Evolutionary conservation across 2,888 invertebrate genomes (phyloP), one percentile per base, ranked within the genome.

Genomic region (Aleiodes testaceus): DNA sequence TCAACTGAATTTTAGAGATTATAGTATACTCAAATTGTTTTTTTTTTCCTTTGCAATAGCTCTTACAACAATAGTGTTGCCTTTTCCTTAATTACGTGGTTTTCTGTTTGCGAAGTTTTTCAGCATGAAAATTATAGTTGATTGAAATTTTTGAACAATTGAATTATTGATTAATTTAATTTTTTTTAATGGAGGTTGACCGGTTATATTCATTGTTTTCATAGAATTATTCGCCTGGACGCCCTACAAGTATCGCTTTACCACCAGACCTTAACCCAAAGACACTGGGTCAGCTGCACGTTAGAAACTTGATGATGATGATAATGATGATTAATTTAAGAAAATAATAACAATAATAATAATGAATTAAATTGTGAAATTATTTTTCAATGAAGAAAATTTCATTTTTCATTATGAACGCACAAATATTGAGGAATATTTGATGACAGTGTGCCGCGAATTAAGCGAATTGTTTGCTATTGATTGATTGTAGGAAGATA

Each of bases 191-290:
- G 3, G 36, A 36, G 0, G 9, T 44, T 44, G 44, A 45, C 22
- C n/a, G 14, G 7, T 22, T 63, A 42, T 70, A 67, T 82, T 74
- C 84, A 76, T 83, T 84, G 77, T 85, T 82, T 81, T 69, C 79
- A 77, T 84, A 87, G 87, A 87, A 81, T 81, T 87, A 74, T 85
- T 87, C 80, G 82, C 82, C 82, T 87, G 87, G 87, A 79, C 86
- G 61, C 82, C 86, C 70, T 86, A 86, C 81, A 85, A 85, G 78
- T 85, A 86, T 84, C 87, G 87, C 79, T 87, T 87, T 81, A 80
- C 87, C 79, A 80, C 87, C 79, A 84, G 87, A 84, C 87, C 87
- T 75, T 87, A 86, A 81, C 82, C 75, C 76, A 75, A 74, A 72
- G 36, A 59, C 14, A 2, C 14, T 49, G 16, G 16, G 26, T 63